phyloP scores from a whole-genome alignment of 2,113 vertebrate genomes.

The Progne subis region DNA sequence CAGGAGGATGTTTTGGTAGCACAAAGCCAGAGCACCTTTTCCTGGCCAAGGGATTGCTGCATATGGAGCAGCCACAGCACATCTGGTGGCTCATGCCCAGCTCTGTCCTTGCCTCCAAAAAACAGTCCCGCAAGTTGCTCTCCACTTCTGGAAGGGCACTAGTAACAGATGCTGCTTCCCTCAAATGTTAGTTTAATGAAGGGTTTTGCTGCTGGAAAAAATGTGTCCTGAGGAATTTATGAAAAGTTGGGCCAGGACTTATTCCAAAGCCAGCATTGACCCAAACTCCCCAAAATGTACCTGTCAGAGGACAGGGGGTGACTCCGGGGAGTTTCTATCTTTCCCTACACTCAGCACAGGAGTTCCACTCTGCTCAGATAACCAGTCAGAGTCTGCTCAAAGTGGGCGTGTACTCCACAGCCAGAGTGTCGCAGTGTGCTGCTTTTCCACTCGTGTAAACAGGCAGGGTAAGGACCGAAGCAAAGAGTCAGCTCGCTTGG shows the following conservation, averaged over 20 bases:
- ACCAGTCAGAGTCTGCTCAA: fast-evolving
- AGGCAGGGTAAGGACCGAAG: neutral
- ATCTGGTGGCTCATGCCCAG: neutral
- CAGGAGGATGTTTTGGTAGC: neutral
- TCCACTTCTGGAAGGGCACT: neutral
- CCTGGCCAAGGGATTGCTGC: neutral
- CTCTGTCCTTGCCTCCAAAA: neutral
- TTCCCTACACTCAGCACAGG: neutral
- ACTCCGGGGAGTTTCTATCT: neutral
- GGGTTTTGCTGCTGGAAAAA: neutral
- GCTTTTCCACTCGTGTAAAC: fast-evolving
- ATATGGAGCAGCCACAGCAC: neutral
- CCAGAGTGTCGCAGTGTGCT: fast-evolving
- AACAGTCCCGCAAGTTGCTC: neutral
- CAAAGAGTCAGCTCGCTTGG: neutral
- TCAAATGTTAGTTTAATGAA: neutral
- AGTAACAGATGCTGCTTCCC: neutral
- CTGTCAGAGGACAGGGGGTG: neutral
- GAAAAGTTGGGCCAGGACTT: neutral
- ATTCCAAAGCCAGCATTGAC: neutral
- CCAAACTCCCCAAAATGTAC: neutral
- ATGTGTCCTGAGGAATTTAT: fast-evolving
- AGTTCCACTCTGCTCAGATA: neutral
- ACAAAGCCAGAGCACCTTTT: neutral
- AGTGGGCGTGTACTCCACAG: fast-evolving